These are phyloP conservation scores for Danio aesculapii DNA, from an alignment of 2,797 vertebrate species.

Conservation along the genomic window DNA sequence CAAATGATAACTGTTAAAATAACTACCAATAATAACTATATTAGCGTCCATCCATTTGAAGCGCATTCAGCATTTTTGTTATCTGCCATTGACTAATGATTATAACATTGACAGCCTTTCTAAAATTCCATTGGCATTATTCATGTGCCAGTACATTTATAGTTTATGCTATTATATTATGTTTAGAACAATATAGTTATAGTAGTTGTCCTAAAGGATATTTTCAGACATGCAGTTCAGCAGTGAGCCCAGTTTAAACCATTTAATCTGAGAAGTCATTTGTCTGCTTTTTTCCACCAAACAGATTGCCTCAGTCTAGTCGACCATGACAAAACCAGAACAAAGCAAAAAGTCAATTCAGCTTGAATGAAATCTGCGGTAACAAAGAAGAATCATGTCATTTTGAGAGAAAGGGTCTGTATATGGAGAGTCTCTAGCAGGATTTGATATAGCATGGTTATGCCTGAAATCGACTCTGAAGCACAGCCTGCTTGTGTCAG, in stretches of 20 bases:
- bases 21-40: too few relatives aligned
- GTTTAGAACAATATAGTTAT: too few relatives aligned
- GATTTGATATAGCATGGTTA: slow-evolving; percentile 64
- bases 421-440: slow-evolving; percentile 60
- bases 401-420: slow-evolving; percentile 37
- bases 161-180: too few relatives aligned
- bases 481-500: slow-evolving; percentile 62
- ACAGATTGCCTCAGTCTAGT: slow-evolving; percentile 56
- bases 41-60: too few relatives aligned
- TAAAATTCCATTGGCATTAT: too few relatives aligned
- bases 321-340: slow-evolving; percentile 52
- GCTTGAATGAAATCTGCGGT: slow-evolving; percentile 46
- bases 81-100: too few relatives aligned
- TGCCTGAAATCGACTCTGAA: slow-evolving; percentile 65
- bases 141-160: too few relatives aligned
- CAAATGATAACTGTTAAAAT: too few relatives aligned
- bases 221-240: slow-evolving; percentile 53
- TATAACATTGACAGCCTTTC: too few relatives aligned
- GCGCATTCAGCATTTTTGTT: too few relatives aligned
- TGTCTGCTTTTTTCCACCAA: slow-evolving; percentile 52
- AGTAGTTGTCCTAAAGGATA: neutral
- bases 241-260: slow-evolving; percentile 44
- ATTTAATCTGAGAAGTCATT: slow-evolving; percentile 50
- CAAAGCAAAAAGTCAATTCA: slow-evolving; percentile 71
- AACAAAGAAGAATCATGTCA: slow-evolving; percentile 61